Percentiles rank a stretch among this genome's conserved stretches.
Conservation (phyloP, 2,888 invertebrate genomes). For the Ethmia dodecea region DNA sequence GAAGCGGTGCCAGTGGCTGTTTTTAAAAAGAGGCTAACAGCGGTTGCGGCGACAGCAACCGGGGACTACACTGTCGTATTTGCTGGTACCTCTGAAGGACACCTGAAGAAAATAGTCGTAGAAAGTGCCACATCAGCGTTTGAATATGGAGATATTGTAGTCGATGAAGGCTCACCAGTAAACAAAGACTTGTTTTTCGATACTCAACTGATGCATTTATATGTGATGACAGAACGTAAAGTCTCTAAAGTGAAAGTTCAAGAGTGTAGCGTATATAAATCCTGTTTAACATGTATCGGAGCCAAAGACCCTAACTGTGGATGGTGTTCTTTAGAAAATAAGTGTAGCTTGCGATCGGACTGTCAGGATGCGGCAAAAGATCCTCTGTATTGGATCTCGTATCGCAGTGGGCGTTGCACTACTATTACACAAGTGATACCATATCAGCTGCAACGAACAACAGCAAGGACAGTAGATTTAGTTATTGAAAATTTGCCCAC, state of each 20-base stretch:
- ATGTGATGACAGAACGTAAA: conserved; percentile 94
- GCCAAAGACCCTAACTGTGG: conserved; percentile 98
- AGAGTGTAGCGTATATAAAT: conserved; percentile 93
- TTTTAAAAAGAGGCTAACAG: conserved; percentile 89
- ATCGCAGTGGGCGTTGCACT: conserved; percentile 97
- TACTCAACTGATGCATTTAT: conserved; percentile 92
- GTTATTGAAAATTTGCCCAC: conserved; percentile 97
- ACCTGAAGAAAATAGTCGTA: conserved; percentile 96
- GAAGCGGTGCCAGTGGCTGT: conserved; percentile 90
- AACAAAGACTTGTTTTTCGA: conserved; percentile 95
- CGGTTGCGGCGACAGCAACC: conserved; percentile 95
- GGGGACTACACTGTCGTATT: conserved; percentile 99
- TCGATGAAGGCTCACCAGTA: conserved; percentile 89
- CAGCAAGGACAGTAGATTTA: conserved; percentile 93
- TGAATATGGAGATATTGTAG: conserved; percentile 92
- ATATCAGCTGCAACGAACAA: conserved; percentile 93
- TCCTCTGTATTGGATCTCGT: conserved; percentile 96
- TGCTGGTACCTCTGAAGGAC: conserved; percentile 94
- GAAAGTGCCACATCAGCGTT: conserved; percentile 90
- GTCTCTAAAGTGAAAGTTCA: conserved; percentile 97
- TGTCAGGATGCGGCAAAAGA: conserved; percentile 95
- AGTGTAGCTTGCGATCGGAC: conserved; percentile 94
- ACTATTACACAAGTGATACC: conserved; percentile 95
- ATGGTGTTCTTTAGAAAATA: conserved; percentile 97
- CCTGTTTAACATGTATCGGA: conserved; percentile 93